Evolutionary conservation across 2,888 invertebrate genomes (phyloP).

Genomic region (Calliopum simillimum): DNA sequence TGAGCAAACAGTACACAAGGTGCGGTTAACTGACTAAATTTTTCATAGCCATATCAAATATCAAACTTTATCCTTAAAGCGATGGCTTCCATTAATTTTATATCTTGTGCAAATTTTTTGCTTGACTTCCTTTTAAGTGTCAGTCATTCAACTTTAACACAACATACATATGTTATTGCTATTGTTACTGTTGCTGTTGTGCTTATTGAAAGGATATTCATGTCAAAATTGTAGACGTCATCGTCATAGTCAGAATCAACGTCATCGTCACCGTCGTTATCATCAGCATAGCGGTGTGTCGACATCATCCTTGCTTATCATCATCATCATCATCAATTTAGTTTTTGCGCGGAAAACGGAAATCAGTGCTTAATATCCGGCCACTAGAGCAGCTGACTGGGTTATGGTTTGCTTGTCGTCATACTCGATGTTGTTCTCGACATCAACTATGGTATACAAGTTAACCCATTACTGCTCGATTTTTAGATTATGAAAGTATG

Average conservation of each 20-base stretch:
- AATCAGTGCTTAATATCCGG: conserved; percentile 1
- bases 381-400: too few species aligned
- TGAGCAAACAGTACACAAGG: too few species aligned
- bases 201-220: not conserved
- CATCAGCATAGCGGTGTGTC: not conserved
- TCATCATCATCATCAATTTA: not conserved
- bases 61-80: not conserved
- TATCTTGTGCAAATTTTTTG: not conserved
- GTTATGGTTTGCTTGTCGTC: too few species aligned
- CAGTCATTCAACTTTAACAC: conserved; percentile 20
- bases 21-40: too few species aligned
- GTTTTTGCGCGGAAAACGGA: conserved; percentile 4
- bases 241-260: too few species aligned
- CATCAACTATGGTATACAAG: not conserved
- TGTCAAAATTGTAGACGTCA: not conserved
- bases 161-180: not conserved
- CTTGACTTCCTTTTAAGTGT: not conserved
- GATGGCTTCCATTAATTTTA: not conserved
- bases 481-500: too few species aligned
- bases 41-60: too few species aligned
- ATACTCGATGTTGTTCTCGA: not conserved
- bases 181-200: conserved; percentile 4
- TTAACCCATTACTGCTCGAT: too few species aligned
- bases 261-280: not conserved
- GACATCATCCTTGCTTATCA: not conserved